A percentile compares a stretch with the other conserved stretches of the same genome.
Conservation (phyloP, 2,888 invertebrate species). For the Noctua fimbriata region DNA sequence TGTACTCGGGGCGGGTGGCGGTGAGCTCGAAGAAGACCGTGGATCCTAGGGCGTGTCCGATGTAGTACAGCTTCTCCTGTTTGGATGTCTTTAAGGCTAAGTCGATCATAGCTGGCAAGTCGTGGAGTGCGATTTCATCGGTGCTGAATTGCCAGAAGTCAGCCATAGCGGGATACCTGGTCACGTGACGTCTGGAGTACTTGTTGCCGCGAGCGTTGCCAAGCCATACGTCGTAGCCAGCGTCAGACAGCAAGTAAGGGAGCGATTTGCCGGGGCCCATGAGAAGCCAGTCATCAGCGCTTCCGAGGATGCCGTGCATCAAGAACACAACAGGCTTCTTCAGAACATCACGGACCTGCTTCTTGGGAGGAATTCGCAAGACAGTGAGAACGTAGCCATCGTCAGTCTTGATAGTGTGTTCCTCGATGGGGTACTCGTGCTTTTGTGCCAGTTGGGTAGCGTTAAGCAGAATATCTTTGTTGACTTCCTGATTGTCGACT, state of each 20-base stretch:
- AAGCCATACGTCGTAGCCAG: slow-evolving; percentile 87
- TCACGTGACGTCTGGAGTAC: slow-evolving; percentile 82
- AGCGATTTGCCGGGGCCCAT: slow-evolving; percentile 90
- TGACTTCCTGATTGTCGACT: slow-evolving; percentile 66
- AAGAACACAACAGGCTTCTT: slow-evolving; percentile 87
- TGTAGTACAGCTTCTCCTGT: slow-evolving; percentile 82
- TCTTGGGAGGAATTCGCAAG: slow-evolving; percentile 83
- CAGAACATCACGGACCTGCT: slow-evolving; percentile 68
- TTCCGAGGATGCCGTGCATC: slow-evolving; percentile 92
- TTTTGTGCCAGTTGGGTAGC: slow-evolving; percentile 78
- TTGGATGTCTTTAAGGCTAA: slow-evolving; percentile 77
- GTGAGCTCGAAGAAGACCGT: slow-evolving; percentile 83
- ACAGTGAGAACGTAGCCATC: slow-evolving; percentile 86
- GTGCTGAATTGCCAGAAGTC: slow-evolving; percentile 87
- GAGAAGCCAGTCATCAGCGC: slow-evolving; percentile 92
- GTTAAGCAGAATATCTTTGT: slow-evolving; percentile 75
- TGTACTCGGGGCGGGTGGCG: slow-evolving; percentile 81
- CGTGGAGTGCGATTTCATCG: slow-evolving; percentile 85
- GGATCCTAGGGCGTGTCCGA: slow-evolving; percentile 82
- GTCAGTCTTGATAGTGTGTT: slow-evolving; percentile 82
- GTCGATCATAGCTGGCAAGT: slow-evolving; percentile 87
- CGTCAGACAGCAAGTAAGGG: slow-evolving; percentile 82
- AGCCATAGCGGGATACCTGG: slow-evolving; percentile 79
- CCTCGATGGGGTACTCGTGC: slow-evolving; percentile 81
- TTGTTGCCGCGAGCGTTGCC: slow-evolving; percentile 86